phyloP scores from a whole-genome alignment of 2,797 vertebrate genomes.

The Lycodopsis pacificus region DNA sequence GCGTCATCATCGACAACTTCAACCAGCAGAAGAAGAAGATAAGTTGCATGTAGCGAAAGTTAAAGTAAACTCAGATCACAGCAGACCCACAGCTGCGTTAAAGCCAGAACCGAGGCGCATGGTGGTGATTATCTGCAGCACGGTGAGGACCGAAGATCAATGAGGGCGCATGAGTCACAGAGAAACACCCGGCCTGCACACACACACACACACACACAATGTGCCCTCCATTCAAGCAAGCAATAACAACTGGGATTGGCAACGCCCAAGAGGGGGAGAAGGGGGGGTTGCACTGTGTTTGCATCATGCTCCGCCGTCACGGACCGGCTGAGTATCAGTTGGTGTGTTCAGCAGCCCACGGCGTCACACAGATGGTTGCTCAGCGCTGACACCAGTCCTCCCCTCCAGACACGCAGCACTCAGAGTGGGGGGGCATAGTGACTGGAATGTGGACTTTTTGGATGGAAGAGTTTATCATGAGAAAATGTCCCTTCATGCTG shows the following conservation, averaged over 20 bases:
- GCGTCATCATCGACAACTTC: conserved; percentile 99
- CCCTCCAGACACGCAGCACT: conserved; percentile 59
- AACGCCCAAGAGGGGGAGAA: conserved; percentile 22
- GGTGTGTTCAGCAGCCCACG: conserved; percentile 30
- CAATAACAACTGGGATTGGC: conserved; percentile 34
- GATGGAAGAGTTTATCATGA: not conserved
- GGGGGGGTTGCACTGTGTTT: conserved; percentile 3
- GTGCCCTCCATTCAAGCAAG: conserved; percentile 39
- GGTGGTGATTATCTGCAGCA: not conserved
- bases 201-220: too few relatives aligned
- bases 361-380: conserved; percentile 62
- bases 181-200: too few relatives aligned
- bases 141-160: too few relatives aligned
- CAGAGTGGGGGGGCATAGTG: too few relatives aligned
- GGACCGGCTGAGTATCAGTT: conserved; percentile 23
- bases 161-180: too few relatives aligned
- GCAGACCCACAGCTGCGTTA: not conserved
- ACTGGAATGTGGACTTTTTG: too few relatives aligned
- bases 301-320: conserved; percentile 17
- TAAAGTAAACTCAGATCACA: not conserved
- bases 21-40: conserved; percentile 99
- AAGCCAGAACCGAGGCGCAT: too few relatives aligned
- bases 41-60: conserved; percentile 80
- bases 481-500: not conserved
- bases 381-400: conserved; percentile 55